Percentiles rank a stretch among this genome's conserved stretches.
Conservation (phyloP, 2,797 vertebrate genomes). For the Erpetoichthys calabaricus region DNA sequence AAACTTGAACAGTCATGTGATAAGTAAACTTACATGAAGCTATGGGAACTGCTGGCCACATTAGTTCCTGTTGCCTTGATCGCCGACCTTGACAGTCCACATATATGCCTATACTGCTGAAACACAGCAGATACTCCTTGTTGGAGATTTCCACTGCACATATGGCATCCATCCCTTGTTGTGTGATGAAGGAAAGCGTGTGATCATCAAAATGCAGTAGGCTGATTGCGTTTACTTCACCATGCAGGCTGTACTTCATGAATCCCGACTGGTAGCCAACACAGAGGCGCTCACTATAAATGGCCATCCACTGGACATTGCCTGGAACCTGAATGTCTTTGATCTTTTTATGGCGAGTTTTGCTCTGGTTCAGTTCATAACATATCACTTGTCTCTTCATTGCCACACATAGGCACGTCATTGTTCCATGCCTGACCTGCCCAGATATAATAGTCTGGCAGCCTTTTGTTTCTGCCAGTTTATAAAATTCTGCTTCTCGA, state of each 20-base stretch:
- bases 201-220: constrained; percentile 87
- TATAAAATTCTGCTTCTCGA: constrained; percentile 78
- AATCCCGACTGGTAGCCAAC: constrained; percentile 89
- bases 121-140: constrained; percentile 96
- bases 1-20: constrained; percentile 1
- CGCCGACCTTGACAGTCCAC: constrained; percentile 92
- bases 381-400: constrained; percentile 91
- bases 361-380: constrained; percentile 88
- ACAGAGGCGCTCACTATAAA: constrained; percentile 82
- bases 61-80: constrained; percentile 92
- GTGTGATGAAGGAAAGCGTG: constrained; percentile 81
- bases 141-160: constrained; percentile 91
- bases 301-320: constrained; percentile 83
- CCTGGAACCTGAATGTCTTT: constrained; percentile 77
- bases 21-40: constrained; percentile 72
- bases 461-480: constrained; percentile 85
- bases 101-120: constrained; percentile 85
- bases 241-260: constrained; percentile 70
- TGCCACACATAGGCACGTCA: constrained; percentile 84
- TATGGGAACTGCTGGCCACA: constrained; percentile 87
- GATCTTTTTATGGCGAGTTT: constrained; percentile 74
- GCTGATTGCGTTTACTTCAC: constrained; percentile 57
- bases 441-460: constrained; percentile 83
- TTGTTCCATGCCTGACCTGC: constrained; percentile 57
- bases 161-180: constrained; percentile 73